Evolutionary conservation across 2,113 vertebrate genomes (phyloP), one percentile per base, ranked within the genome.

Genomic region (Antigone vipio): DNA sequence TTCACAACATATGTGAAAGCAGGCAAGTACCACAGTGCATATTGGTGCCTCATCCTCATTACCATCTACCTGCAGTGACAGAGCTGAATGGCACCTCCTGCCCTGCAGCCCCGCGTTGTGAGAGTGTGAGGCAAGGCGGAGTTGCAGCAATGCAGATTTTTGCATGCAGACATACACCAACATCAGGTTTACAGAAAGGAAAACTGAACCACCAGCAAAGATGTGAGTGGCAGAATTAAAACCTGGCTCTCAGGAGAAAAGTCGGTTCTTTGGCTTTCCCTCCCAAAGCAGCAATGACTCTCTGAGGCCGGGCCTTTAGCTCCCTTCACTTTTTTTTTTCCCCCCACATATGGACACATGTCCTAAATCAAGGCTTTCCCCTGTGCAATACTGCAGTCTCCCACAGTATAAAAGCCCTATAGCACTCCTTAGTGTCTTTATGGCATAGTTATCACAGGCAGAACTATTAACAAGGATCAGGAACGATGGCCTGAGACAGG

Each of bases 41-140:
- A 17, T 27, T 12, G 0, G 20, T 40, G 10, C 69, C 69, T 49
- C 17, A 29, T 12, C 50, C 78, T 66, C 8, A 5, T 13, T 18
- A 24, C 44, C 42, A 17, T 4, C 71, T 82, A 53, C 62, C 63
- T 67, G 38, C 66, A 59, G 22, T 2, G 40, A 35, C 27, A 42
- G 42, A 44, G 62, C 62, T 59, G 26, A 79, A 56, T 1, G 4
- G 79, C 64, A 23, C 20, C 66, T 40, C 53, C 56, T 44, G 20
- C 53, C 44, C 44, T n/a, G 44, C 53, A 74, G 64, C 42, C n/a
- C 44, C 0, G 0, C 0, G 1, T 0, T 42, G n/a, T 44, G 24
- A 19, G 6, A 53, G 35, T 1, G 17, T 2, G 1, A 92, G 45
- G 52, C 58, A 59, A 44, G n/a, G 49, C 4, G 0, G 35, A 35